phyloP scores from a whole-genome alignment of 1,140 invertebrate species.

The Hyles vespertilio region DNA sequence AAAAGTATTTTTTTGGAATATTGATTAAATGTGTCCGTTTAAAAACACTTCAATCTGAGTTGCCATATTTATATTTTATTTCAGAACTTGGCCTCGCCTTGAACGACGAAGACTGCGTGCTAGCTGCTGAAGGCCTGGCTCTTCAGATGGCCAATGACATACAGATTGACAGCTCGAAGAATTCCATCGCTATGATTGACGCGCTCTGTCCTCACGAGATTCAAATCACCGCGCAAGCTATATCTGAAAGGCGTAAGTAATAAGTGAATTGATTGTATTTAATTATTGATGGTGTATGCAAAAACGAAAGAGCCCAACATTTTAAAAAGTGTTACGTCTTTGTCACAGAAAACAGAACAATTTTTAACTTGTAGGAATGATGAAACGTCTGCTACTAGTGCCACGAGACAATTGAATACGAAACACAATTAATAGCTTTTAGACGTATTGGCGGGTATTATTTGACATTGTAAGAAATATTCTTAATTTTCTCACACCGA shows the following conservation, averaged over 20 bases:
- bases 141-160: constrained; percentile 36
- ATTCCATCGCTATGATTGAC: constrained; percentile 31
- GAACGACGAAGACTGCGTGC: constrained; percentile 43
- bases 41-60: background rate
- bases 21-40: too few species aligned
- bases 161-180: constrained; percentile 33
- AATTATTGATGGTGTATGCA: constrained; percentile 1
- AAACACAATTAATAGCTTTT: too few species aligned
- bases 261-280: background rate
- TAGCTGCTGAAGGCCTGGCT: constrained; percentile 36
- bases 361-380: too few species aligned
- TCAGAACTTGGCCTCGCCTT: constrained; percentile 39
- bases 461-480: too few species aligned
- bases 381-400: too few species aligned
- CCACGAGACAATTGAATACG: too few species aligned
- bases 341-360: too few species aligned
- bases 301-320: background rate
- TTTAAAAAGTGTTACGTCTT: too few species aligned
- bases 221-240: constrained; percentile 20
- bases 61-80: constrained; percentile 3
- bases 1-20: background rate
- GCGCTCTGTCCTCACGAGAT: constrained; percentile 33
- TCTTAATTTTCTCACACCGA: too few species aligned
- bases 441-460: too few species aligned
- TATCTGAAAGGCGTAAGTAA: constrained; percentile 32